A percentile compares a stretch with the other conserved stretches of the same genome.
These are phyloP conservation scores for Spodoptera litura DNA, from an alignment of 1,140 invertebrate species.

Conservation along the genomic window DNA sequence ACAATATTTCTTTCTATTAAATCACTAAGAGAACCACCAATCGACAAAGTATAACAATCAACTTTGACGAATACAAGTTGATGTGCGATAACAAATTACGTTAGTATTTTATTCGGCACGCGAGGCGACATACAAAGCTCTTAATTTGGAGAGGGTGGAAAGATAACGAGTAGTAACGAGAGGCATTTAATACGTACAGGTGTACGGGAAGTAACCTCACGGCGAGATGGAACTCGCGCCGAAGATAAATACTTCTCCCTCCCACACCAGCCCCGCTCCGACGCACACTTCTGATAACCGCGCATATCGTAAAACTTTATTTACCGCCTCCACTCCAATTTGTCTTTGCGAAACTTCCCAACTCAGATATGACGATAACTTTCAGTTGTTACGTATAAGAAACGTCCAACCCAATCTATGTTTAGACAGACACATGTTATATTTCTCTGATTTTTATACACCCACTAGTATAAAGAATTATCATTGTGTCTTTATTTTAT, in stretches of 20 bases:
- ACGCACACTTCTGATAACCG: slow-evolving; percentile 73
- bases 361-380: slow-evolving; percentile 69
- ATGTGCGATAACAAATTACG: slow-evolving; percentile 40
- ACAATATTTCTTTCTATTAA: no score
- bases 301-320: slow-evolving; percentile 80
- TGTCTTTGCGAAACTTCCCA: slow-evolving; percentile 73
- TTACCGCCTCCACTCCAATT: slow-evolving; percentile 74
- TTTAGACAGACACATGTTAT: slow-evolving; percentile 30
- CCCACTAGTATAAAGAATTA: neutral
- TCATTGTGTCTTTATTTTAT: neutral
- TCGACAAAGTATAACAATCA: slow-evolving; percentile 16
- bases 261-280: slow-evolving; percentile 47
- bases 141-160: slow-evolving; percentile 67
- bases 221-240: slow-evolving; percentile 54
- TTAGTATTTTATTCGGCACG: slow-evolving; percentile 49
- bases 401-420: slow-evolving; percentile 53
- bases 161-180: slow-evolving; percentile 70
- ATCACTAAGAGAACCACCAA: neutral
- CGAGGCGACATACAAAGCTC: slow-evolving; percentile 63
- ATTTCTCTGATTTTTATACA: slow-evolving; percentile 12
- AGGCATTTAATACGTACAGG: slow-evolving; percentile 68
- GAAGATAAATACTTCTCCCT: slow-evolving; percentile 62
- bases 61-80: slow-evolving; percentile 21
- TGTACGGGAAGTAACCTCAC: slow-evolving; percentile 58
- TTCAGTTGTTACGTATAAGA: slow-evolving; percentile 55